Evolutionary conservation across 2,113 vertebrate species (phyloP).

Genomic region (Cromileptes altivelis): DNA sequence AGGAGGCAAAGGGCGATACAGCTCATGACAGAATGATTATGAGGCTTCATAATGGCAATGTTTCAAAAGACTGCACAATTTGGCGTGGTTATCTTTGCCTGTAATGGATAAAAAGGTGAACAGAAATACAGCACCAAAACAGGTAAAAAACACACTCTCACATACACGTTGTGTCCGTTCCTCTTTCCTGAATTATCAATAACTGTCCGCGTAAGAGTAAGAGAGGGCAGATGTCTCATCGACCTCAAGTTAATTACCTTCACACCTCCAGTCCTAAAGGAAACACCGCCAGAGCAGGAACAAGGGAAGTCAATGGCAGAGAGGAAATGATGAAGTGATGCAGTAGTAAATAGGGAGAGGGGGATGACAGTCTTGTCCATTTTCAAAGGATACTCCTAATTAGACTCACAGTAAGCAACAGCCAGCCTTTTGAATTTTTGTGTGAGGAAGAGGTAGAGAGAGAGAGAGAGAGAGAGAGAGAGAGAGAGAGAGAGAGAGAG

Average conservation of each 20-base stretch:
- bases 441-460: neutral
- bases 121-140: neutral
- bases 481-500: too few relatives aligned
- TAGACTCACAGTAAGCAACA: slow-evolving; percentile 1
- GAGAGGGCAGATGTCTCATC: neutral
- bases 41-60: neutral
- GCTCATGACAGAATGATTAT: slow-evolving; percentile 9
- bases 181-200: neutral
- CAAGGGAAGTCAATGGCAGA: neutral
- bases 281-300: neutral
- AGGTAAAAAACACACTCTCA: neutral
- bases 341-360: neutral
- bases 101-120: neutral
- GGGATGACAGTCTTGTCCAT: neutral
- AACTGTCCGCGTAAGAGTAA: neutral
- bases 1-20: neutral
- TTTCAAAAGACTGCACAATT: slow-evolving; percentile 6
- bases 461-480: too few relatives aligned
- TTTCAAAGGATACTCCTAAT: slow-evolving; percentile 18
- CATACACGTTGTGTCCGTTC: neutral
- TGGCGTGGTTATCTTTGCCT: neutral
- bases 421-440: neutral
- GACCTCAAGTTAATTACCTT: slow-evolving; percentile 33
- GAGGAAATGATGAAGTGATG: slow-evolving; percentile 17
- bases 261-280: neutral